Evolutionary conservation across 1,140 invertebrate genomes (phyloP).

Genomic region (Drosophila pectinifera): DNA sequence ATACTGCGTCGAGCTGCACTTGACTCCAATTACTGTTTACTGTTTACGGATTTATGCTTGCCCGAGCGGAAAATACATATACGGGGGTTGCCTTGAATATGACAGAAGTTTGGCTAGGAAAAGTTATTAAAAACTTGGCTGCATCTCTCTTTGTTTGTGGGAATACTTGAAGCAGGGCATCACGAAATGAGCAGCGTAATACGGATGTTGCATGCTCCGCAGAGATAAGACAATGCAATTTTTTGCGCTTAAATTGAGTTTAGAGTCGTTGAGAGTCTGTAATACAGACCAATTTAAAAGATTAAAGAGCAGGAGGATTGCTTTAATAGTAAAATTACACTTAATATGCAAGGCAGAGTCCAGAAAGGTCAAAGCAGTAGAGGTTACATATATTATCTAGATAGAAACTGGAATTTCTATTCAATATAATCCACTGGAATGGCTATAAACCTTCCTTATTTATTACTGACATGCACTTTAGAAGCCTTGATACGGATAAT

Average conservation of each 20-base stretch:
- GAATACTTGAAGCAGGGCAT: constrained; percentile 16
- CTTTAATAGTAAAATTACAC: constrained; percentile 16
- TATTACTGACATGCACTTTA: too few relatives aligned
- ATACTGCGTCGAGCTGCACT: constrained; percentile 54
- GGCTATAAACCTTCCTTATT: too few relatives aligned
- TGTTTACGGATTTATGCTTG: constrained; percentile 80
- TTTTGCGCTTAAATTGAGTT: constrained; percentile 39
- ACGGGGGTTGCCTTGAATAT: constrained; percentile 11
- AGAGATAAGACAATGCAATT: constrained; percentile 46
- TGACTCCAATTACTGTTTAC: constrained; percentile 74
- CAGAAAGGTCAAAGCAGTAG: neutral
- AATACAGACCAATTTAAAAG: constrained; percentile 26
- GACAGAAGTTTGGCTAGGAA: constrained; percentile 19
- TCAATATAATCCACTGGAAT: neutral
- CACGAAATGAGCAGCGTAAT: constrained; percentile 19
- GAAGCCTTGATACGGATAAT: neutral
- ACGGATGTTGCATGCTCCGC: constrained; percentile 33
- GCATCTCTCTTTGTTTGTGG: constrained; percentile 30
- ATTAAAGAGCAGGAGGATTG: constrained; percentile 5
- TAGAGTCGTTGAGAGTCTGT: constrained; percentile 20
- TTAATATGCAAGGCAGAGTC: too few relatives aligned
- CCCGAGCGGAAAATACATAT: constrained; percentile 71
- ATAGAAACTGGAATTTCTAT: too few relatives aligned
- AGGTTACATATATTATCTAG: too few relatives aligned
- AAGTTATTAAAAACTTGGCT: constrained; percentile 39